Evolutionary conservation across 1,140 invertebrate species (phyloP).

Genomic region (Achroia grisella): DNA sequence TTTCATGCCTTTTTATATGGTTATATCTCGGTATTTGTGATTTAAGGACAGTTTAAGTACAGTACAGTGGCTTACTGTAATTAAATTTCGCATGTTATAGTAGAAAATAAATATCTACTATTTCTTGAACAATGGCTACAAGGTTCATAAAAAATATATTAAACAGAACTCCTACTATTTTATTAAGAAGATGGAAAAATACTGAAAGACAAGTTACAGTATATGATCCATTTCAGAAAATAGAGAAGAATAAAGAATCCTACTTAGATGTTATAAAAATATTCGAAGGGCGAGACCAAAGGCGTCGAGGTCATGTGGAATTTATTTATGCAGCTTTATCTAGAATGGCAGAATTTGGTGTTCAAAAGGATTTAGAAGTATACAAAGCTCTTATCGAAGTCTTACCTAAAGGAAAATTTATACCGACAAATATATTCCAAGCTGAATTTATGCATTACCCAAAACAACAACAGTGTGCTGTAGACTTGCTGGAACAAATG

Average conservation of each 20-base stretch:
- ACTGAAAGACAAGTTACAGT: slow-evolving; percentile 49
- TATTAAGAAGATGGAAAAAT: slow-evolving; percentile 41
- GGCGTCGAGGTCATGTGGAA: slow-evolving; percentile 88
- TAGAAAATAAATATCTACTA: slow-evolving; percentile 6
- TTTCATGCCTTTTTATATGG: too few relatives aligned
- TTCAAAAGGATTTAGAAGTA: slow-evolving; percentile 90
- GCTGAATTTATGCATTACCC: slow-evolving; percentile 94
- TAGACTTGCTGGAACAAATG: slow-evolving; percentile 92
- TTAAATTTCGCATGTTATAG: too few relatives aligned
- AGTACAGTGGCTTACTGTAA: too few relatives aligned
- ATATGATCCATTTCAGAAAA: slow-evolving; percentile 72
- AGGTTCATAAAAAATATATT: slow-evolving; percentile 43
- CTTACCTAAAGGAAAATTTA: slow-evolving; percentile 93
- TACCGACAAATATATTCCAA: slow-evolving; percentile 87
- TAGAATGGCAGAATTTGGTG: slow-evolving; percentile 92
- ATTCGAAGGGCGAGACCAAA: slow-evolving; percentile 77
- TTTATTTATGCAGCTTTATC: slow-evolving; percentile 94
- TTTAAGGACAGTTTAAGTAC: too few relatives aligned
- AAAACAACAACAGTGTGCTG: slow-evolving; percentile 93
- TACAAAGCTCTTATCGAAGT: slow-evolving; percentile 94
- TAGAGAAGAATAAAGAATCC: slow-evolving; percentile 81
- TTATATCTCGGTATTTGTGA: too few relatives aligned
- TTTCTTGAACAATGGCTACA: slow-evolving; percentile 37
- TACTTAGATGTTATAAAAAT: slow-evolving; percentile 84
- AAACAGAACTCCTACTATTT: slow-evolving; percentile 22